A percentile compares a stretch with the other conserved stretches of the same genome.
These are phyloP conservation scores for Trichacis sp. DNA, from an alignment of 2,888 invertebrate species.

Conservation along the genomic window DNA sequence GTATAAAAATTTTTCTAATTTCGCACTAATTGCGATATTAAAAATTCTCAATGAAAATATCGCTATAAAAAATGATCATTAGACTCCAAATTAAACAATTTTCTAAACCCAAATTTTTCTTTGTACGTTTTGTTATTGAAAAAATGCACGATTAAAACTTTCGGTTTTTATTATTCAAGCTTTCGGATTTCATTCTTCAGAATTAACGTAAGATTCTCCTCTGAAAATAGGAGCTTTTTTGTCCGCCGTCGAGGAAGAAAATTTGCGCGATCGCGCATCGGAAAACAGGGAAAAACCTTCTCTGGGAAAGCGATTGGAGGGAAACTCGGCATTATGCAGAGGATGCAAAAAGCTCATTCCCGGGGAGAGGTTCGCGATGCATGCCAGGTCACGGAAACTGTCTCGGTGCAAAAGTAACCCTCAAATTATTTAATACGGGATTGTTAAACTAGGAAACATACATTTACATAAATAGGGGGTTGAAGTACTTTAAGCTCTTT, in stretches of 20 bases:
- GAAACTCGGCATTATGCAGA: constrained; percentile 50
- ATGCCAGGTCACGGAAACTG: constrained; percentile 53
- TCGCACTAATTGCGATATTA: too few species aligned
- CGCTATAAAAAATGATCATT: too few species aligned
- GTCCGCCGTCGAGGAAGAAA: constrained; percentile 51
- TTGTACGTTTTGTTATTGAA: too few species aligned
- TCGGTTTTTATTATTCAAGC: too few species aligned
- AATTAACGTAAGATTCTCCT: not conserved
- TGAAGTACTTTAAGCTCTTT: constrained; percentile 23
- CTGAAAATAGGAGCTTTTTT: constrained; percentile 52
- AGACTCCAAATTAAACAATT: too few species aligned
- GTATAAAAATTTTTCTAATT: too few species aligned
- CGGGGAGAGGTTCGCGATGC: constrained; percentile 49
- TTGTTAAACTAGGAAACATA: constrained; percentile 25
- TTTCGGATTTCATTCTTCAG: not conserved
- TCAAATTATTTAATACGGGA: constrained; percentile 36
- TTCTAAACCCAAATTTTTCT: too few species aligned
- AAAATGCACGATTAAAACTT: too few species aligned
- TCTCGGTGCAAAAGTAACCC: constrained; percentile 55
- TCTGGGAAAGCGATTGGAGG: constrained; percentile 46
- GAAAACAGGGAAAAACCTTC: constrained; percentile 45
- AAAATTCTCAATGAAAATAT: too few species aligned
- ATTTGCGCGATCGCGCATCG: constrained; percentile 53
- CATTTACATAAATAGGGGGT: constrained; percentile 25
- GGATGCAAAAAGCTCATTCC: constrained; percentile 57